These are phyloP conservation scores for Columba guinea DNA, from an alignment of 2,797 vertebrate species.

Conservation along the genomic window DNA sequence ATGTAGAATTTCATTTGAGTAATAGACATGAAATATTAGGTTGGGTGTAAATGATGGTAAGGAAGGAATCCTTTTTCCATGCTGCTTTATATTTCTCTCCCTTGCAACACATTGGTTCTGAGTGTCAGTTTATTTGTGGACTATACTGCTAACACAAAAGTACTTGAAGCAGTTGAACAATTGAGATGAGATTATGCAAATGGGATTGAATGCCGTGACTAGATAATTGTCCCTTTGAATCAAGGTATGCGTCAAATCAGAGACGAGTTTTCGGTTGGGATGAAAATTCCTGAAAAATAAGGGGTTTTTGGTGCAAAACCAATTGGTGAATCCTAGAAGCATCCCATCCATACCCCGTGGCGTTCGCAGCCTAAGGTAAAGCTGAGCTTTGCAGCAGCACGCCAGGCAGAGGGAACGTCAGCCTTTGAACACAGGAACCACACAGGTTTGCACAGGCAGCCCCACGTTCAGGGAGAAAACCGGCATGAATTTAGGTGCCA, in stretches of 20 bases:
- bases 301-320: not conserved
- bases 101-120: not conserved
- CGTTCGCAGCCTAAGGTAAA: not conserved
- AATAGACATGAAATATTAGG: not conserved
- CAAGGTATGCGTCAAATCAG: constrained; percentile 29
- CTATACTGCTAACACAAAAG: constrained; percentile 15
- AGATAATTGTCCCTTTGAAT: constrained; percentile 62
- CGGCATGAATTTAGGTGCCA: not conserved
- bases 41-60: not conserved
- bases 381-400: not conserved
- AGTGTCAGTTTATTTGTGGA: constrained; percentile 33
- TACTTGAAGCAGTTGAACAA: constrained; percentile 25
- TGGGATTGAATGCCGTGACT: constrained; percentile 50
- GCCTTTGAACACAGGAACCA: not conserved
- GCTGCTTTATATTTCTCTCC: not conserved
- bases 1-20: constrained; percentile 12
- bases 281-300: not conserved
- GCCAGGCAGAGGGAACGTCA: fast-evolving
- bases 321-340: not conserved
- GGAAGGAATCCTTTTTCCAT: not conserved
- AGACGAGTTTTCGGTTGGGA: not conserved
- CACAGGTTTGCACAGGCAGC: not conserved
- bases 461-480: not conserved
- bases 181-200: constrained; percentile 35
- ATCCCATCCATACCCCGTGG: not conserved